Evolutionary conservation across 2,888 invertebrate genomes (phyloP).

Genomic region (Heteromyza rotundicornis): DNA sequence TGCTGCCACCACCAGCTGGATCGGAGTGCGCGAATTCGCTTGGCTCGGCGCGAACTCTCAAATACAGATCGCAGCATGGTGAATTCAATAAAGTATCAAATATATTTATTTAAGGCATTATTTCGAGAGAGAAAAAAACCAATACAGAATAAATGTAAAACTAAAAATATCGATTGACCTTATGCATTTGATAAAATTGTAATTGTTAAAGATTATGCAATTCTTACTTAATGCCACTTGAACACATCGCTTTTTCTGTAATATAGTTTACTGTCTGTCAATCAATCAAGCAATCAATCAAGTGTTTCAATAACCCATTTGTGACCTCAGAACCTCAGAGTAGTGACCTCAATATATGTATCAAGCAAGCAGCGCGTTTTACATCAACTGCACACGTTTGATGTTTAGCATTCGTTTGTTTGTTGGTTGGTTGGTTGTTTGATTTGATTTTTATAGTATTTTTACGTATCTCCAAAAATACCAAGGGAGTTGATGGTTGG

Average conservation of each 20-base stretch:
- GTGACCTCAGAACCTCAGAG: conserved; percentile 9
- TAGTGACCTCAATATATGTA: conserved; percentile 23
- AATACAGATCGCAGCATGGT: too few relatives aligned
- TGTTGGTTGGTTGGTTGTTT: neutral
- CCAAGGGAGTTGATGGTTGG: neutral
- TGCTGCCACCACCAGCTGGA: too few relatives aligned
- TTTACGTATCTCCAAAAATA: too few relatives aligned
- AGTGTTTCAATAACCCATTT: conserved; percentile 17
- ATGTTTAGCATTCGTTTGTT: neutral
- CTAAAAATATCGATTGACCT: conserved; percentile 9
- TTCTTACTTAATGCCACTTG: conserved; percentile 26
- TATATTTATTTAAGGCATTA: too few relatives aligned
- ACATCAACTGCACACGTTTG: conserved; percentile 14
- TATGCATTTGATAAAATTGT: conserved; percentile 11
- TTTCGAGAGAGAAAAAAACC: too few relatives aligned
- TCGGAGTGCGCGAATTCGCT: too few relatives aligned
- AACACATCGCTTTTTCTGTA: conserved; percentile 20
- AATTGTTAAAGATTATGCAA: conserved; percentile 18
- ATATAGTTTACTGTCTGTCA: conserved; percentile 21
- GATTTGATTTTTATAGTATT: too few relatives aligned
- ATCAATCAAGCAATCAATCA: too few relatives aligned
- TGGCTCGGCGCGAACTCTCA: too few relatives aligned
- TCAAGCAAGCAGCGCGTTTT: conserved; percentile 11
- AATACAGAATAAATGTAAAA: neutral
- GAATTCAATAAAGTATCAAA: too few relatives aligned